Conservation (phyloP, 1,140 invertebrate species). For the Aphaenogaster ashmeadi region DNA sequence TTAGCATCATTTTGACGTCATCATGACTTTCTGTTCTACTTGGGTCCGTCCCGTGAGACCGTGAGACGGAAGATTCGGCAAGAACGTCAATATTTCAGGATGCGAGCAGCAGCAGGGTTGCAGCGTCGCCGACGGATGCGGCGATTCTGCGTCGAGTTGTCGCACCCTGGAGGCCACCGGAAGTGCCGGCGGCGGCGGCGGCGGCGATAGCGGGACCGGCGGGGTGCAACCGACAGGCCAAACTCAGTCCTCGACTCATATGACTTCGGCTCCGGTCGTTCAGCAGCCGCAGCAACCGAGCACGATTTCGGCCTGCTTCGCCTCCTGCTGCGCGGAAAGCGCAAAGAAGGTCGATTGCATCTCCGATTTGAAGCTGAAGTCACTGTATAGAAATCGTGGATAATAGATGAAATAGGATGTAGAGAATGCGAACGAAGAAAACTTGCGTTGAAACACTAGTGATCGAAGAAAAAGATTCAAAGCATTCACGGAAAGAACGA, state of each 20-base stretch:
- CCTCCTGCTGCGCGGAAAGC: constrained; percentile 84
- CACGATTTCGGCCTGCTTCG: constrained; percentile 81
- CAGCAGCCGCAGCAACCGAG: constrained; percentile 78
- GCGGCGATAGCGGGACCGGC: constrained; percentile 64
- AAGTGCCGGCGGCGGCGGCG: constrained; percentile 72
- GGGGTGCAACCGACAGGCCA: constrained; percentile 77
- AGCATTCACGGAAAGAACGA: not conserved
- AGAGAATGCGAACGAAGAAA: not conserved
- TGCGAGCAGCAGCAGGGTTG: constrained; percentile 82
- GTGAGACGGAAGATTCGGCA: not conserved
- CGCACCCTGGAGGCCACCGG: constrained; percentile 80
- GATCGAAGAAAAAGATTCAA: not conserved
- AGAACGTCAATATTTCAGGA: constrained; percentile 69
- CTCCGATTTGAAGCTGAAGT: not conserved
- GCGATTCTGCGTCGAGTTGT: constrained; percentile 80
- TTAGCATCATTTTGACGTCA: too few species aligned
- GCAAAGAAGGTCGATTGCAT: constrained; percentile 81
- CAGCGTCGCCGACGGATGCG: constrained; percentile 76
- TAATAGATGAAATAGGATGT: not conserved
- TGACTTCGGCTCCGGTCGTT: constrained; percentile 74
- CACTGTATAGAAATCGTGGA: not conserved
- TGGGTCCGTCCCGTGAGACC: not conserved
- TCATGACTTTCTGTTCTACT: too few species aligned
- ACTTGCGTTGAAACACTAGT: not conserved
- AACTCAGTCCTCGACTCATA: constrained; percentile 79